Base-by-base conservation (phyloP, 1,140 invertebrate genomes). In the Diorhabda sublineata region DNA sequence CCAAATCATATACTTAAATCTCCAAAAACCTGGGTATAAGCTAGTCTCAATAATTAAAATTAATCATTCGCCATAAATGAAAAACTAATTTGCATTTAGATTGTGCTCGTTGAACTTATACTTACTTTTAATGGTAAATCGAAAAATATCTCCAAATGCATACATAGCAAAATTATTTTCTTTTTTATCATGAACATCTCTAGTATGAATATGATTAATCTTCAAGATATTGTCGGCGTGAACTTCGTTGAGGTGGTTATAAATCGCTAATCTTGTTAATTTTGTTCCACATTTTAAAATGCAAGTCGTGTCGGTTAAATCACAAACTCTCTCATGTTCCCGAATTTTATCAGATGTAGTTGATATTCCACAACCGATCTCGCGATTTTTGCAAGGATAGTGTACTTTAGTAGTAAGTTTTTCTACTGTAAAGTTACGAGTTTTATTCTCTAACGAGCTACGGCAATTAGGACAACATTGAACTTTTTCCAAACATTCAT, bases 381-480 rank as follows among this genome's bases (percentile, higher is more conserved):
- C 69, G 42, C 69, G 42, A 60, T 73, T 68, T 8, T 45, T 41
- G 44, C 71, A 73, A 3, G 71, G 71, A 70, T 73, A 73, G 8
- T 68, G 58, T 4, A 73, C 69, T 63, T 63, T 68, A 4, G 44
- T 47, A 1, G 71, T 70, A 7, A 73, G 47, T 57, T 73, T 73
- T 42, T 78, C 83, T 80, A 84, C 82, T 57, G 83, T 83, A 45
- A 82, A 79, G 76, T 84, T 84, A 43, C 83, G 76, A 58, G 83
- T 80, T 42, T 42, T 61, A 7, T 79, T 78, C 0, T 80, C 80
- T 72, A 83, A 82, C 45, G 76, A 67, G 45, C 80, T 81, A 66
- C 84, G 78, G 75, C 84, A 85, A 42, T 84, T 81, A 58, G 85
- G 84, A 70, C 85, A 86, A 5, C 74, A 64, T 41, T 77, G 69